Conservation (phyloP, 2,888 invertebrate genomes). For the Lycocerus yunnanus region DNA sequence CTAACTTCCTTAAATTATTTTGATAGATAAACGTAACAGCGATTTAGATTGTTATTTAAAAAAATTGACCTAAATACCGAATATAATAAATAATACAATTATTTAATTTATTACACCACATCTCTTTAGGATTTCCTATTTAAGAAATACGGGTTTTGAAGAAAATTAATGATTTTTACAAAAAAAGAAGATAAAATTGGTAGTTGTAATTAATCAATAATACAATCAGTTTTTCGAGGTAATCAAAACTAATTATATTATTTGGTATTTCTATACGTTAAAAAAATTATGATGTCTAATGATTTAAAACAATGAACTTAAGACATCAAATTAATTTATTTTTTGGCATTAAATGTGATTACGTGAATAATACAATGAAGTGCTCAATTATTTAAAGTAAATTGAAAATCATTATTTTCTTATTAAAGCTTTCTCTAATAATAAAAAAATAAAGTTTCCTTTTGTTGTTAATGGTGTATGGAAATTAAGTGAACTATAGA, state of each 20-base stretch:
- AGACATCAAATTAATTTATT: neutral
- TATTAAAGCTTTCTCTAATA: neutral
- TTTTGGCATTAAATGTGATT: neutral
- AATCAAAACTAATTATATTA: neutral
- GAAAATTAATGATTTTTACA: neutral
- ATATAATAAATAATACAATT: neutral
- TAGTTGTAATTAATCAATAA: neutral
- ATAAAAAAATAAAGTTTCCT: neutral
- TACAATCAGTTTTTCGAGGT: neutral
- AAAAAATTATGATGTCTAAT: neutral
- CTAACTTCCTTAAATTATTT: neutral
- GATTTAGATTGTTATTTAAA: neutral
- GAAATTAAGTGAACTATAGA: neutral
- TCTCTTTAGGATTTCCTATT: neutral
- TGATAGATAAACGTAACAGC: neutral
- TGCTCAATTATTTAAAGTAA: neutral
- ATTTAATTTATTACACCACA: neutral
- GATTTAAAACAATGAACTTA: neutral
- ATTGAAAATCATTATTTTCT: neutral
- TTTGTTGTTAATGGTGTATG: neutral
- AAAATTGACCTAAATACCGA: neutral
- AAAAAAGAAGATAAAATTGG: neutral
- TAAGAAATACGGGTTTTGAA: neutral
- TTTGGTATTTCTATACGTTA: neutral
- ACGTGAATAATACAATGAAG: neutral